phyloP scores from a whole-genome alignment of 2,797 vertebrate species.

The Poecilia picta region DNA sequence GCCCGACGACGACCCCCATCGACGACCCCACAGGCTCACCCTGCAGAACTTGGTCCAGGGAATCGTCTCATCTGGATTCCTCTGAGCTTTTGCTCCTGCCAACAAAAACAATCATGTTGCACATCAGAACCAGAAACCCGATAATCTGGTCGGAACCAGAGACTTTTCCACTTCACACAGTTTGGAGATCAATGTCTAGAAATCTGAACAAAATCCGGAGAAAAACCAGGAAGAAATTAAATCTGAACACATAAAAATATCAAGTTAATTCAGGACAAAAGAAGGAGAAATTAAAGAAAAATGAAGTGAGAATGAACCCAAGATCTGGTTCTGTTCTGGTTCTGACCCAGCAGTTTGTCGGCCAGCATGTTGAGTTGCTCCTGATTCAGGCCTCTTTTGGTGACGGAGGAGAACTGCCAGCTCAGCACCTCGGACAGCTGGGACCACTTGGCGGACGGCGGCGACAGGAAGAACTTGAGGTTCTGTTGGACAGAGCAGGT shows the following conservation, averaged over 20 bases:
- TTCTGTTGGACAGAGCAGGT: slow-evolving; percentile 78
- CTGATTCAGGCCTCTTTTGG: slow-evolving; percentile 90
- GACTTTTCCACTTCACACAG: no score
- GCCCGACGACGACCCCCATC: not conserved
- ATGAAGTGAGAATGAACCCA: not conserved
- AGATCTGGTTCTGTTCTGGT: no score
- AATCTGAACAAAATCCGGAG: not conserved
- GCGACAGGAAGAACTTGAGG: slow-evolving; percentile 92
- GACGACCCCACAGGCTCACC: slow-evolving; percentile 69
- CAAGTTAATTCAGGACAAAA: not conserved
- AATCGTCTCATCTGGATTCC: slow-evolving; percentile 87
- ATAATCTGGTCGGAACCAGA: no score
- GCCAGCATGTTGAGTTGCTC: slow-evolving; percentile 96
- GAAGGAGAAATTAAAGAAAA: not conserved
- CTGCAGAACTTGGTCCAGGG: slow-evolving; percentile 97
- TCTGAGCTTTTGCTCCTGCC: slow-evolving; percentile 64
- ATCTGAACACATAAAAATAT: not conserved
- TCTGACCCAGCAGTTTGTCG: slow-evolving; percentile 90
- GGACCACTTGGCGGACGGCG: slow-evolving; percentile 88
- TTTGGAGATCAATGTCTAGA: not conserved
- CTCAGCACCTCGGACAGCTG: slow-evolving; percentile 92
- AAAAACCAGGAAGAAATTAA: not conserved
- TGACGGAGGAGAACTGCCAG: slow-evolving; percentile 98
- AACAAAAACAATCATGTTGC: slow-evolving; percentile 17
- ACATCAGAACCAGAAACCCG: not conserved